A percentile compares a stretch with the other conserved stretches of the same genome.
Conservation (phyloP, 2,888 invertebrate species). For the Aphidius colemani region DNA sequence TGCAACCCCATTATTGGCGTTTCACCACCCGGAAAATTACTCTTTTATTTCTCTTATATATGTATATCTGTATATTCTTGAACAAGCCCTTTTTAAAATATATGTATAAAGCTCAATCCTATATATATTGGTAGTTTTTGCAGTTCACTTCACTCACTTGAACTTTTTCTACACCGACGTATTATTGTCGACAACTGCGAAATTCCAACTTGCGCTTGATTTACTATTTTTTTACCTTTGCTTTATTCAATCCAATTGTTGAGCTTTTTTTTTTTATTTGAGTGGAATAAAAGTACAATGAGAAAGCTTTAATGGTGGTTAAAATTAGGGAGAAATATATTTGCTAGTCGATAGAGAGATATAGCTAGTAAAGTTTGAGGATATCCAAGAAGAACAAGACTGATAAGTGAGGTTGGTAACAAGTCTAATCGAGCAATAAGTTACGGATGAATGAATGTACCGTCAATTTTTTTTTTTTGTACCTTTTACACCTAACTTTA, state of each 20-base stretch:
- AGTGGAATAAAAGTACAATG: too few relatives aligned
- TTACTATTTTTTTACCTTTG: constrained; percentile 11
- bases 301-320: too few relatives aligned
- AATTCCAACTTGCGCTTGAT: too few relatives aligned
- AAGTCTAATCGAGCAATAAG: constrained; percentile 14
- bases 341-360: too few relatives aligned
- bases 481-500: too few relatives aligned
- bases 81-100: constrained; percentile 41
- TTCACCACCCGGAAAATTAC: constrained; percentile 60
- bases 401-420: background rate
- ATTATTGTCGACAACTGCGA: constrained; percentile 4
- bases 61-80: constrained; percentile 25
- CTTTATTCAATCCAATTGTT: constrained; percentile 23
- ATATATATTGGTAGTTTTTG: constrained; percentile 21
- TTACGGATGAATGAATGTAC: too few relatives aligned
- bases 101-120: background rate
- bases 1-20: constrained; percentile 59
- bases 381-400: too few relatives aligned
- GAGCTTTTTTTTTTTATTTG: constrained; percentile 7
- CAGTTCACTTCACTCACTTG: constrained; percentile 9
- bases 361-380: too few relatives aligned
- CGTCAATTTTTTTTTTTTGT: too few relatives aligned
- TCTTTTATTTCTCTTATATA: constrained; percentile 53
- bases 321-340: too few relatives aligned
- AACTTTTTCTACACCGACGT: constrained; percentile 19